Evolutionary conservation across 2,113 vertebrate species (phyloP).

Genomic region (Saccopteryx leptura): DNA sequence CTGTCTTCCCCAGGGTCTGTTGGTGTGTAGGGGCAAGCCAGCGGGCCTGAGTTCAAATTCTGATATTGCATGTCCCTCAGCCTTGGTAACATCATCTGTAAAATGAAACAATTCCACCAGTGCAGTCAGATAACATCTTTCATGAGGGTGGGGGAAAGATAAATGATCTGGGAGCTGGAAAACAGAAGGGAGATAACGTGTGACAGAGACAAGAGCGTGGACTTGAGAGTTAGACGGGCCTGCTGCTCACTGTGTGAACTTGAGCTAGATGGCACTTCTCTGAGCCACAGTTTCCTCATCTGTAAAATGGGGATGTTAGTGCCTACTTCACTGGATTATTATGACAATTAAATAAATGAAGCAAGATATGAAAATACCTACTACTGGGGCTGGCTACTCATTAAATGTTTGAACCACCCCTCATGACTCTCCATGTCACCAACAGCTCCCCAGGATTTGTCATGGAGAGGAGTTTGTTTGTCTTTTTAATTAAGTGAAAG

Average conservation of each 20-base stretch:
- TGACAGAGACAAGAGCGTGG: not conserved
- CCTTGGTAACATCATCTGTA: not conserved
- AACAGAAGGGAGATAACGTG: not conserved
- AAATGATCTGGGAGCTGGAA: not conserved
- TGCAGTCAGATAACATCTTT: not conserved
- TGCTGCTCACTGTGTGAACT: not conserved
- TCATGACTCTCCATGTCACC: not conserved
- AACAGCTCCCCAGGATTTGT: not conserved
- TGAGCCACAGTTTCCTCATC: not conserved
- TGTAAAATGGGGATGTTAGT: not conserved
- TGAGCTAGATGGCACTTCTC: not conserved
- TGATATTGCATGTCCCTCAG: not conserved
- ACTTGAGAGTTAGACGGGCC: not conserved
- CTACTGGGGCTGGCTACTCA: not conserved
- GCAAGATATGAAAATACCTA: not conserved
- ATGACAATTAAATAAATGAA: not conserved
- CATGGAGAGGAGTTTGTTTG: not conserved
- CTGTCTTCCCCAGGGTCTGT: not conserved
- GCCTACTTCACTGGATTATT: not conserved
- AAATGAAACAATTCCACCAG: not conserved
- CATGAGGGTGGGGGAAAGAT: not conserved
- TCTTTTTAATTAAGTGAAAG: no score
- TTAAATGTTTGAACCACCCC: not conserved
- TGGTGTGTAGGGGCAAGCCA: not conserved
- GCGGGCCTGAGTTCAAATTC: not conserved